Evolutionary conservation across 1,140 invertebrate species (phyloP).

Genomic region (Aricia agestis): DNA sequence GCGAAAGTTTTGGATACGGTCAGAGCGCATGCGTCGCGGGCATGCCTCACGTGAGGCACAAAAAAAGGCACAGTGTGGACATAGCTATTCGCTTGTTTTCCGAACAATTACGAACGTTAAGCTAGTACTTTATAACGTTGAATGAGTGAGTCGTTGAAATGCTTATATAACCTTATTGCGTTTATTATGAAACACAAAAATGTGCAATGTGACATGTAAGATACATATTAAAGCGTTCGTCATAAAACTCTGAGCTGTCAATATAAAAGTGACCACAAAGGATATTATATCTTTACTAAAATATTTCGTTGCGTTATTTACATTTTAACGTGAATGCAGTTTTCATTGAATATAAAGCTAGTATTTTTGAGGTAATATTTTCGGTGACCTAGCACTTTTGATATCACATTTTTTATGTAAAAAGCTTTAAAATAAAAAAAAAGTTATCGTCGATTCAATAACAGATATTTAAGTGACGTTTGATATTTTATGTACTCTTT

Average conservation of each 20-base stretch:
- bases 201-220: slow-evolving; percentile 27
- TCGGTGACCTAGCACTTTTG: not conserved
- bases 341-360: slow-evolving; percentile 3
- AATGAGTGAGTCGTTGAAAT: too few species aligned
- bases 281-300: slow-evolving; percentile 2
- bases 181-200: not conserved
- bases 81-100: too few species aligned
- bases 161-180: too few species aligned
- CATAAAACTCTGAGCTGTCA: not conserved
- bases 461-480: too few species aligned
- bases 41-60: too few species aligned
- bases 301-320: slow-evolving; percentile 7
- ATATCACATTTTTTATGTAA: not conserved
- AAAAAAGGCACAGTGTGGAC: too few species aligned
- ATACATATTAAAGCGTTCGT: not conserved
- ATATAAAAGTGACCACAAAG: slow-evolving; percentile 12
- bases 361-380: slow-evolving; percentile 10
- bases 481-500: too few species aligned
- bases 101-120: too few species aligned
- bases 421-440: not conserved
- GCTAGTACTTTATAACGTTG: too few species aligned
- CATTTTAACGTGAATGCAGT: slow-evolving; percentile 3
- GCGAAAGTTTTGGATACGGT: too few species aligned
- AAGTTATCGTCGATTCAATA: not conserved
- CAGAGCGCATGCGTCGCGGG: too few species aligned